A percentile compares a stretch with the other conserved stretches of the same genome.
phyloP scores from a whole-genome alignment of 2,888 invertebrate genomes.

The Steromphala cineraria region DNA sequence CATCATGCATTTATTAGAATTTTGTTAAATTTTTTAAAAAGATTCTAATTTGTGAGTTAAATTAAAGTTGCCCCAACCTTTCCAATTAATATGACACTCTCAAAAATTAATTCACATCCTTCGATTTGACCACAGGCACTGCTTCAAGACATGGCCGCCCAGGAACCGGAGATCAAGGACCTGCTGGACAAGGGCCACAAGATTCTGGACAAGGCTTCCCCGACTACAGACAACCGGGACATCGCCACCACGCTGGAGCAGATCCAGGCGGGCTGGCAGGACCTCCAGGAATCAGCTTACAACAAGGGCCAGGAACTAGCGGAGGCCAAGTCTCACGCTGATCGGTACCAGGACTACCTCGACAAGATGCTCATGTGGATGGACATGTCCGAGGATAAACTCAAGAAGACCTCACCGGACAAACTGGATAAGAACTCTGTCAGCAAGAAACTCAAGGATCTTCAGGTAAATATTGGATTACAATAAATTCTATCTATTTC shows the following conservation, averaged over 20 bases:
- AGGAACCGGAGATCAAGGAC: slow-evolving; percentile 73
- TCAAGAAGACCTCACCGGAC: slow-evolving; percentile 80
- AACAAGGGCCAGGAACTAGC: slow-evolving; percentile 78
- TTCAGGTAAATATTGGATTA: slow-evolving; percentile 79
- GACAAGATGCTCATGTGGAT: slow-evolving; percentile 84
- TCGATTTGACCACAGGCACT: slow-evolving; percentile 47
- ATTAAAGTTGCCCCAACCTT: no score
- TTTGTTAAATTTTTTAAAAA: no score
- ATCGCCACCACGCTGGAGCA: slow-evolving; percentile 85
- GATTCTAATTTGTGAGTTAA: no score
- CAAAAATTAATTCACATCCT: no score
- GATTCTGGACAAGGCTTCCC: slow-evolving; percentile 72
- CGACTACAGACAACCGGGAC: slow-evolving; percentile 78
- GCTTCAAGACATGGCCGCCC: slow-evolving; percentile 60
- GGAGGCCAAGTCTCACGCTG: slow-evolving; percentile 81
- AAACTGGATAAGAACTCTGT: slow-evolving; percentile 86
- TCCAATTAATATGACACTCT: no score
- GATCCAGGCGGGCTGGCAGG: slow-evolving; percentile 94
- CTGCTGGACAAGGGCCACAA: slow-evolving; percentile 92
- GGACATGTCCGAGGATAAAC: slow-evolving; percentile 88
- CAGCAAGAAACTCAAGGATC: slow-evolving; percentile 89
- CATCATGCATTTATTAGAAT: no score
- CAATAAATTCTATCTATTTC: no score
- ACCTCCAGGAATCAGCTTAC: slow-evolving; percentile 89
- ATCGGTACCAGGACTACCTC: slow-evolving; percentile 88